Evolutionary conservation across 2,797 vertebrate species (phyloP).

Genomic region (Chromobotia macracanthus): DNA sequence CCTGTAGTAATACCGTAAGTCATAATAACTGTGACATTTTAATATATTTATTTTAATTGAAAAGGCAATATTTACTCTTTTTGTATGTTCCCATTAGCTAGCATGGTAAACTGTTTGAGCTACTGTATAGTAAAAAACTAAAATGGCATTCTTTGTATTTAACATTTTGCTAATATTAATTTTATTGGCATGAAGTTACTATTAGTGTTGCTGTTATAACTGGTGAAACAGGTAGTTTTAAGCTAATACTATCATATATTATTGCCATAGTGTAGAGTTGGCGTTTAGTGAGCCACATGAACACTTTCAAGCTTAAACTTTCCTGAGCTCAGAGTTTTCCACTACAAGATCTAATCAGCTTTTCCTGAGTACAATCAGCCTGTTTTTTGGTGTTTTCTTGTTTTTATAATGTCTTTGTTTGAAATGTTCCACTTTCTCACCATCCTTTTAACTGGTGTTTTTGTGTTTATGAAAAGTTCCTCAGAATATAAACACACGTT

Average conservation of each 20-base stretch:
- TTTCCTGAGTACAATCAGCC: slow-evolving; percentile 43
- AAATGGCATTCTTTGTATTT: too few relatives aligned
- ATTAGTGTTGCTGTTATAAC: too few relatives aligned
- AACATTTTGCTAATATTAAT: too few relatives aligned
- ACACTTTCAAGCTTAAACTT: slow-evolving; percentile 4
- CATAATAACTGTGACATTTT: neutral
- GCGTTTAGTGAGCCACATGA: neutral
- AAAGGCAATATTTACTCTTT: too few relatives aligned
- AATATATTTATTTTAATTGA: too few relatives aligned
- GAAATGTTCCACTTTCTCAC: neutral
- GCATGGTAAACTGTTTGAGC: too few relatives aligned
- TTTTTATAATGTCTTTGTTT: slow-evolving; percentile 44
- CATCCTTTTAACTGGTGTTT: neutral
- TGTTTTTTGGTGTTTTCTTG: slow-evolving; percentile 35
- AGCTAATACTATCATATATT: too few relatives aligned
- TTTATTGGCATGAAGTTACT: too few relatives aligned
- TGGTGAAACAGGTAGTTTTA: too few relatives aligned
- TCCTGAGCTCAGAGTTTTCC: slow-evolving; percentile 11
- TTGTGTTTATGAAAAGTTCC: neutral
- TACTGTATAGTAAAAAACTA: too few relatives aligned
- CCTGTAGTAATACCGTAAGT: neutral
- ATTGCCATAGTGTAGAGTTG: too few relatives aligned
- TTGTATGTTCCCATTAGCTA: too few relatives aligned
- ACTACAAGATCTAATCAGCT: slow-evolving; percentile 32
- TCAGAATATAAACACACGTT: neutral